phyloP scores from a whole-genome alignment of 2,113 vertebrate species.

The Turnix velox region DNA sequence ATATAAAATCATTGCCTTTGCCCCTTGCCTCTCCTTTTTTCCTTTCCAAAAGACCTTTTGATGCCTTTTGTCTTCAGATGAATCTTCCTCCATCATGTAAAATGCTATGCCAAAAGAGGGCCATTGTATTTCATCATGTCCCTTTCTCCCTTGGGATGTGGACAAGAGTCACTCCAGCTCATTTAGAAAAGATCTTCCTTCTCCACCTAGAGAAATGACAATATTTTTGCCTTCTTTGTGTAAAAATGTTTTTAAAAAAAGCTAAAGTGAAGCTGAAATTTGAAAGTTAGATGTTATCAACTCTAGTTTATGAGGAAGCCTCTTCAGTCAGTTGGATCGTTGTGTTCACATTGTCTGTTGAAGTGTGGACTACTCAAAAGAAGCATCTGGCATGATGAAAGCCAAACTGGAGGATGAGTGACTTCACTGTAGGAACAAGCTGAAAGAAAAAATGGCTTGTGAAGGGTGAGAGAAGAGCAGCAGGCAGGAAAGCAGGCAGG shows the following conservation, averaged over 20 bases:
- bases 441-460: neutral
- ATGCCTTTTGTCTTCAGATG: neutral
- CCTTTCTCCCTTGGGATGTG: neutral
- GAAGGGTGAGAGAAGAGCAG: neutral
- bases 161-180: neutral
- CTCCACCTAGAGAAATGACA: neutral
- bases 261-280: neutral
- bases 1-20: neutral
- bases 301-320: neutral
- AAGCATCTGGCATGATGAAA: constrained; percentile 3
- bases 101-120: neutral
- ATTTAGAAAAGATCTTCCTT: neutral
- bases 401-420: neutral
- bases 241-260: neutral
- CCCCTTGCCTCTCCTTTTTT: neutral
- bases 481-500: neutral
- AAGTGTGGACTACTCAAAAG: neutral
- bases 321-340: neutral
- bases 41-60: neutral
- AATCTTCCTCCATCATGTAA: neutral
- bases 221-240: neutral
- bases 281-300: neutral
- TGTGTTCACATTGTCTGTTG: neutral
- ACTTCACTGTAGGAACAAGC: neutral
- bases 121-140: neutral